phyloP scores from a whole-genome alignment of 2,797 vertebrate genomes.

The Anguilla obscura region DNA sequence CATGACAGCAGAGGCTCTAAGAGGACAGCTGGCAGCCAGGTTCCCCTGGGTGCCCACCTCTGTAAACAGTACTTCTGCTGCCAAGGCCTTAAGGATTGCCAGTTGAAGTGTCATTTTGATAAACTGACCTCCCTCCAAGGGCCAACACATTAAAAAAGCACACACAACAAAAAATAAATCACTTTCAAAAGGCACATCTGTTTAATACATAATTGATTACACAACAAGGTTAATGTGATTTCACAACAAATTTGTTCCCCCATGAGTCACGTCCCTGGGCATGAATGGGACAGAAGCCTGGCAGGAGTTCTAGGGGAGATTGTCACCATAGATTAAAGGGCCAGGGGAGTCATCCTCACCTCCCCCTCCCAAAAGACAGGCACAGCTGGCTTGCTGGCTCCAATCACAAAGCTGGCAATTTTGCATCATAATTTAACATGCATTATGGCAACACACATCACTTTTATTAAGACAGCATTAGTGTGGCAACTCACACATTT shows the following conservation, averaged over 20 bases:
- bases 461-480: background rate
- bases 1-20: constrained; percentile 35
- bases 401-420: background rate
- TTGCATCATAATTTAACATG: background rate
- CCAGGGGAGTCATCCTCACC: constrained; percentile 47
- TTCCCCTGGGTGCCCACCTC: constrained; percentile 20
- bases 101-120: constrained; percentile 58
- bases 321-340: constrained; percentile 50
- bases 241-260: constrained; percentile 44
- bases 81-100: constrained; percentile 53
- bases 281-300: constrained; percentile 47
- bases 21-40: constrained; percentile 36
- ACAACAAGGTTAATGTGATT: constrained; percentile 45
- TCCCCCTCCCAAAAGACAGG: constrained; percentile 37
- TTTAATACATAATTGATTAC: constrained; percentile 54
- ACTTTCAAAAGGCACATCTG: constrained; percentile 46
- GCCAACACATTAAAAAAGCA: constrained; percentile 49
- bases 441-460: background rate
- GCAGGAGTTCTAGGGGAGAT: constrained; percentile 45
- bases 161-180: constrained; percentile 51
- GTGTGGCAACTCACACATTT: background rate
- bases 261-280: constrained; percentile 42
- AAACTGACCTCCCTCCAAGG: constrained; percentile 51
- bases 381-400: constrained; percentile 1
- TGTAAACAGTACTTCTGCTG: constrained; percentile 36